phyloP scores from a whole-genome alignment of 1,140 invertebrate genomes.

The Muscidifurax raptorellus region DNA sequence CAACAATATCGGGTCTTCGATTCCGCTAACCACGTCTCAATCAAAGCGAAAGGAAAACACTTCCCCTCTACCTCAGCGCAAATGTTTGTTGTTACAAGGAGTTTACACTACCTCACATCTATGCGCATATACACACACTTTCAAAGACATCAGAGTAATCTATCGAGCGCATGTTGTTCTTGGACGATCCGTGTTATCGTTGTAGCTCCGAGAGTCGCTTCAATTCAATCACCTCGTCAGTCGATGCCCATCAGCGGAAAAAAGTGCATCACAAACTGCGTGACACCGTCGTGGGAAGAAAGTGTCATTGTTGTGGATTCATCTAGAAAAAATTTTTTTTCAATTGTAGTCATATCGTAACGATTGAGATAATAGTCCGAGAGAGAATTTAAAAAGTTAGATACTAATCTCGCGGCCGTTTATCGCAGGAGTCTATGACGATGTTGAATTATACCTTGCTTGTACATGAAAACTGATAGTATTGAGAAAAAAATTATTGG shows the following conservation, averaged over 20 bases:
- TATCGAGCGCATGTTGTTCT: not conserved
- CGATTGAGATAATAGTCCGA: not conserved
- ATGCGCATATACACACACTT: not conserved
- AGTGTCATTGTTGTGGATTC: not conserved
- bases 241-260: not conserved
- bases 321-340: not conserved
- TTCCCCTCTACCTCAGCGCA: too few relatives aligned
- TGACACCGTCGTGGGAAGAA: not conserved
- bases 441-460: not conserved
- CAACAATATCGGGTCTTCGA: too few relatives aligned
- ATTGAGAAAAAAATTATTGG: constrained; percentile 4
- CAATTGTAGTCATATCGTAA: not conserved
- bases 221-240: not conserved
- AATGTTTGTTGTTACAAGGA: not conserved
- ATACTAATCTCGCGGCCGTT: not conserved
- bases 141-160: not conserved
- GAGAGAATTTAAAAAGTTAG: too few relatives aligned
- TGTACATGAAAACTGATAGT: constrained; percentile 24
- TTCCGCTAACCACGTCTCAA: too few relatives aligned
- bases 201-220: not conserved
- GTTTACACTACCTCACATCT: not conserved
- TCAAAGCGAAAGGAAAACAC: too few relatives aligned
- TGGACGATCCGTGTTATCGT: not conserved
- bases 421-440: not conserved
- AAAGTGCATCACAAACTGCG: not conserved